Conservation (phyloP, 2,797 vertebrate species). For the Phoxinus dragarum region DNA sequence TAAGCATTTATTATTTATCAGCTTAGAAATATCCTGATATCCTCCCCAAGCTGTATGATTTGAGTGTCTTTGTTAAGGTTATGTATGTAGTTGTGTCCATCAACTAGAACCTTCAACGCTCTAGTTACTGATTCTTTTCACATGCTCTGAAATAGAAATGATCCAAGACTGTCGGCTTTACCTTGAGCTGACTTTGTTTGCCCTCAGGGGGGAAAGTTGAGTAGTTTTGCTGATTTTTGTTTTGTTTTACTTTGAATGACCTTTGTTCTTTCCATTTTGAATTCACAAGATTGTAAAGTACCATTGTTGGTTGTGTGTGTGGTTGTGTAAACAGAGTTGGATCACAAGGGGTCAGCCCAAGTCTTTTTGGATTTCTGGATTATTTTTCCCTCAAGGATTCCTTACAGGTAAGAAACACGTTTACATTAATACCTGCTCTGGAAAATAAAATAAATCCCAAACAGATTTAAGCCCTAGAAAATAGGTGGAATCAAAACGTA, state of each 20-base stretch:
- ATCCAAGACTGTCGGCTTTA: conserved; percentile 4
- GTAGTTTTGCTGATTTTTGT: neutral
- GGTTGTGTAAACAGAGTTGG: conserved; percentile 70
- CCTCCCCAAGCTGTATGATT: neutral
- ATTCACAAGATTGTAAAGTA: neutral
- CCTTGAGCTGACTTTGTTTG: conserved; percentile 8
- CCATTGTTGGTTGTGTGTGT: conserved; percentile 17
- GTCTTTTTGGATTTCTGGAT: conserved; percentile 84
- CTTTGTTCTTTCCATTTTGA: neutral
- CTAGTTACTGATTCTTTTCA: conserved; percentile 14
- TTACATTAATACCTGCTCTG: neutral
- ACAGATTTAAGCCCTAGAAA: neutral
- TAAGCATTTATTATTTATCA: neutral
- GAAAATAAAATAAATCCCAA: neutral
- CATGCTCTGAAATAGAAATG: conserved; percentile 21
- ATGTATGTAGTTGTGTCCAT: neutral
- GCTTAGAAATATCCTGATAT: neutral
- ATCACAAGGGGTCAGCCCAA: conserved; percentile 80
- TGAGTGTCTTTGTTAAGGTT: neutral
- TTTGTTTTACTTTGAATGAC: neutral
- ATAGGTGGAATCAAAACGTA: neutral
- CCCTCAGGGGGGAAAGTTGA: conserved; percentile 7
- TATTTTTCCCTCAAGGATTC: conserved; percentile 87
- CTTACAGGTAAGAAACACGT: conserved; percentile 75
- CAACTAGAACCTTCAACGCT: conserved; percentile 23